Percentiles rank a stretch among this genome's conserved stretches.
Conservation (phyloP, 2,888 invertebrate genomes). For the Pseudococcus jackbeardsleyi region DNA sequence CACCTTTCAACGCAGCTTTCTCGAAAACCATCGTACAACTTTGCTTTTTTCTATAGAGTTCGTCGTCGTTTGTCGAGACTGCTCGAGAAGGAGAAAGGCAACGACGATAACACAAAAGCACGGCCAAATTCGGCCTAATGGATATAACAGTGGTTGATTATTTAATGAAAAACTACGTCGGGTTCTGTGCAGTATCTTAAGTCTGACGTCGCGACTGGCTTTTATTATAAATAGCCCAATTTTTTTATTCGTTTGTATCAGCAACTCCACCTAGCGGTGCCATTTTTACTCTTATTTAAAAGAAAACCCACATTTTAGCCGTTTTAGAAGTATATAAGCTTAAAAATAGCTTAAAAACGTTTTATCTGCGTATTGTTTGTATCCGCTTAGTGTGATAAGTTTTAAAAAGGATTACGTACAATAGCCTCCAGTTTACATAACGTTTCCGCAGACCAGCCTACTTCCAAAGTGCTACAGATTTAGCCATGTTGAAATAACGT, state of each 20-base stretch:
- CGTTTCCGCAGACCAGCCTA: background rate
- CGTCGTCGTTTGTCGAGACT: background rate
- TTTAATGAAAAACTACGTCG: background rate
- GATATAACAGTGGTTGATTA: constrained; percentile 3
- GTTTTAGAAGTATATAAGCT: background rate
- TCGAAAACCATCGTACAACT: background rate
- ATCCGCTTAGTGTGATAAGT: background rate
- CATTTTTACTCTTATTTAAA: background rate
- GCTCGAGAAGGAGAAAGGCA: background rate
- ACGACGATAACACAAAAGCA: background rate
- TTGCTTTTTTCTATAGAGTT: background rate
- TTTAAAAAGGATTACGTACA: background rate
- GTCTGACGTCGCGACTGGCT: background rate
- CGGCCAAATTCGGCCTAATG: background rate
- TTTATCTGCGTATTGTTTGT: background rate
- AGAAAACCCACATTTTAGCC: background rate
- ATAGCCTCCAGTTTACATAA: background rate
- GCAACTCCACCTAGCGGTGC: background rate
- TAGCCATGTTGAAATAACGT: background rate
- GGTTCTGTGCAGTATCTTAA: background rate
- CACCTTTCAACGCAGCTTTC: background rate
- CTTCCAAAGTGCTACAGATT: background rate
- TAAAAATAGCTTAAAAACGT: background rate
- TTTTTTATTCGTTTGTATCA: background rate
- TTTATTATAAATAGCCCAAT: background rate